These are phyloP conservation scores for Ctenomys sociabilis DNA, from an alignment of 2,113 vertebrate genomes.

Conservation along the genomic window DNA sequence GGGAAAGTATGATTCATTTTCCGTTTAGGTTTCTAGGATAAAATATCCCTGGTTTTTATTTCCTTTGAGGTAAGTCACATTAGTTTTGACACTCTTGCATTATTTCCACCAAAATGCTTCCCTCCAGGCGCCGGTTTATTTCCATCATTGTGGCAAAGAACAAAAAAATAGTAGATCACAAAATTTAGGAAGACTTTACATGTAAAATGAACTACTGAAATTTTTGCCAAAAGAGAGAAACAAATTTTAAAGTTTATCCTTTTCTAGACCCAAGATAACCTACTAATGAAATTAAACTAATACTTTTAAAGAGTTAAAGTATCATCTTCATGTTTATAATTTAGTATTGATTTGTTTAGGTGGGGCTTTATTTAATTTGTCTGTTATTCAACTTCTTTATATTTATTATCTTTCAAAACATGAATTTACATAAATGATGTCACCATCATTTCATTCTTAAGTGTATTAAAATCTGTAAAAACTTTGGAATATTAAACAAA, in stretches of 20 bases:
- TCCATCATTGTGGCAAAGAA: background rate
- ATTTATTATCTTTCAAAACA: background rate
- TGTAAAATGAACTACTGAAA: background rate
- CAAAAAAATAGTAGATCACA: conserved; percentile 17
- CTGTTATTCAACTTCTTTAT: background rate
- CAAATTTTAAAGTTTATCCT: background rate
- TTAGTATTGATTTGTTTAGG: background rate
- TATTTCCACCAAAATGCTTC: conserved; percentile 57
- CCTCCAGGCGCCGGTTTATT: background rate
- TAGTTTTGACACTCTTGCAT: conserved; percentile 43
- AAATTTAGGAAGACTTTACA: conserved; percentile 27
- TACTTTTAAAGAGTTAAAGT: conserved; percentile 29
- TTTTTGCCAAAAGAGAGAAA: background rate
- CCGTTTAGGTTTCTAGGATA: conserved; percentile 50
- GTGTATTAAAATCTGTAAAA: conserved; percentile 12
- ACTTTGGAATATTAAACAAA: conserved; percentile 29
- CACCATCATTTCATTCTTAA: background rate
- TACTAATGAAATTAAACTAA: background rate
- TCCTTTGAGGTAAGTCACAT: conserved; percentile 53
- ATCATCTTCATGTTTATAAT: background rate
- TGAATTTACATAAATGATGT: background rate
- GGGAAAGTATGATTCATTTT: conserved; percentile 35
- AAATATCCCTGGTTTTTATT: conserved; percentile 58
- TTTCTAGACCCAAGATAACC: background rate
- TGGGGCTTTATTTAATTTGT: background rate